A percentile compares a stretch with the other conserved stretches of the same genome.
These are phyloP conservation scores for Pachyramphus minor DNA, from an alignment of 2,113 vertebrate genomes.

Conservation along the genomic window DNA sequence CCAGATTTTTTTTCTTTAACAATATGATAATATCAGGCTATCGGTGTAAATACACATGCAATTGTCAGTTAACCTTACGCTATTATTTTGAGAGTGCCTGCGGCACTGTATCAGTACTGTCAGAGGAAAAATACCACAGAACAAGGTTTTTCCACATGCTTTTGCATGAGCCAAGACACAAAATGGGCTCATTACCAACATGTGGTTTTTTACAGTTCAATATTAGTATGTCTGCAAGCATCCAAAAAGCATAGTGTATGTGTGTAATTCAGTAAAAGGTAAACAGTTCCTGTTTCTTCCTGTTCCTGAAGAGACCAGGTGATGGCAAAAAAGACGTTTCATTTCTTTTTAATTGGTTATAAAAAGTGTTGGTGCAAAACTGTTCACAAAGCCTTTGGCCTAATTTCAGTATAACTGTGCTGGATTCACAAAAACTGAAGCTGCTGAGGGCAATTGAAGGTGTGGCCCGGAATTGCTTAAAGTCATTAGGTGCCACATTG, in stretches of 20 bases:
- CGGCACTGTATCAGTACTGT: slow-evolving; percentile 74
- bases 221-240: slow-evolving; percentile 60
- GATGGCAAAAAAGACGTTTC: slow-evolving; percentile 11
- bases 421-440: not conserved
- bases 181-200: slow-evolving; percentile 76
- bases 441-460: not conserved
- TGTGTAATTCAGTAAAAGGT: slow-evolving; percentile 60
- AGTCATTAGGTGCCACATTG: not conserved
- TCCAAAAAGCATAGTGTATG: not conserved
- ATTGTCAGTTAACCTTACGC: slow-evolving; percentile 79
- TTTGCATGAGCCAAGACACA: slow-evolving; percentile 64
- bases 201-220: slow-evolving; percentile 66
- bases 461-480: not conserved
- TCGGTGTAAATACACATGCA: slow-evolving; percentile 76
- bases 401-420: not conserved
- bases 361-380: not conserved
- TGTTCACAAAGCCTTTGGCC: not conserved
- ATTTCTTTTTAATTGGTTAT: not conserved
- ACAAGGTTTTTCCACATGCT: slow-evolving; percentile 69
- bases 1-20: slow-evolving; percentile 64
- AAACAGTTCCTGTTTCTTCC: too few relatives aligned
- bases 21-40: slow-evolving; percentile 76
- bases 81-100: slow-evolving; percentile 78
- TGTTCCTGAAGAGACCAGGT: slow-evolving; percentile 48
- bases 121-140: slow-evolving; percentile 67